These are phyloP conservation scores for Pachydiplax longipennis DNA, from an alignment of 2,888 invertebrate genomes.

Conservation along the genomic window DNA sequence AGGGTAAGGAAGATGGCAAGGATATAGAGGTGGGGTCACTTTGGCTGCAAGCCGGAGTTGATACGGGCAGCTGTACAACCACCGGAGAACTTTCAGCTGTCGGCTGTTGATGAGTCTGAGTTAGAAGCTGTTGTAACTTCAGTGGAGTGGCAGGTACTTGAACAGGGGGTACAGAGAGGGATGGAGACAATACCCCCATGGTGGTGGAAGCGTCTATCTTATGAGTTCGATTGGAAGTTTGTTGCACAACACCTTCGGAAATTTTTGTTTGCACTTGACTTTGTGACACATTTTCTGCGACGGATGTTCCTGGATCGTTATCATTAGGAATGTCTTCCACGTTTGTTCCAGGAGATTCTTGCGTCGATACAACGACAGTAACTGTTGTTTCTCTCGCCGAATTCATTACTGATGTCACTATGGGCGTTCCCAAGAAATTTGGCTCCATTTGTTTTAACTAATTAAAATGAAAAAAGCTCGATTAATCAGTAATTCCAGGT, in stretches of 20 bases:
- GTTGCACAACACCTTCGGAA: neutral
- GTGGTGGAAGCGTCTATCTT: slow-evolving; percentile 20
- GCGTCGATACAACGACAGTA: slow-evolving; percentile 23
- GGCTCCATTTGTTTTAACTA: slow-evolving; percentile 23
- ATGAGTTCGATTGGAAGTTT: slow-evolving; percentile 6
- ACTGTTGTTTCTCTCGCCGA: slow-evolving; percentile 25
- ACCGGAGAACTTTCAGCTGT: neutral
- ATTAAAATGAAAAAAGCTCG: neutral
- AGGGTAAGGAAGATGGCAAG: slow-evolving; percentile 6
- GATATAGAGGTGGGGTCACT: slow-evolving; percentile 17
- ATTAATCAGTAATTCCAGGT: neutral
- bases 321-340: neutral
- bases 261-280: neutral
- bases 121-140: slow-evolving; percentile 17
- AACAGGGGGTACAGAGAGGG: slow-evolving; percentile 12
- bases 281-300: neutral
- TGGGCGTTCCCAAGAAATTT: slow-evolving; percentile 40
- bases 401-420: slow-evolving; percentile 30
- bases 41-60: slow-evolving; percentile 16
- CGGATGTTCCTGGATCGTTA: neutral
- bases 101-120: slow-evolving; percentile 19
- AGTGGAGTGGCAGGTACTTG: slow-evolving; percentile 41
- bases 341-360: neutral
- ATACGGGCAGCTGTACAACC: slow-evolving; percentile 3
- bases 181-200: slow-evolving; percentile 14